Evolutionary conservation across 92 coral and sea anemone genomes (phyloP), one percentile per base, ranked within the genome.

Genomic region (Hydrozoanthus gracilis): DNA sequence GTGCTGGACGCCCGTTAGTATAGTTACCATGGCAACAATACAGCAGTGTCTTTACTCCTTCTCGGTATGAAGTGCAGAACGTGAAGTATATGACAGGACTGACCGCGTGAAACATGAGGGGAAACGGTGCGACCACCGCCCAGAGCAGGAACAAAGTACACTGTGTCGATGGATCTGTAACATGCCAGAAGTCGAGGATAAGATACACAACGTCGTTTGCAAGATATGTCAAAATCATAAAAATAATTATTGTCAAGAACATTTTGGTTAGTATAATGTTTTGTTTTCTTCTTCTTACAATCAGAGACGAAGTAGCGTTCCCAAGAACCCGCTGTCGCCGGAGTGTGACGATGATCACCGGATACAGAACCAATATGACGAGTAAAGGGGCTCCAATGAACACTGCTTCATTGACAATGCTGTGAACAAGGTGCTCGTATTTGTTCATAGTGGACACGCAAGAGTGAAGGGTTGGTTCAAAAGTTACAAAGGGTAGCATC

Each of bases 51-150:
- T 80, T 80, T 15, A 80, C 72, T 51, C 75, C 85, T 4, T 80
- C 85, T 18, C 85, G 73, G 27, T 80, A 80, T 3, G 85, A 80
- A 20, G 85, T 64, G 35, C 85, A 80, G 73, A 80, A 80, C 48
- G 64, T 47, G 48, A 80, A 80, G 58, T 80, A 80, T 2, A 80
- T 48, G 15, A 17, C 60, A 17, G 85, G 85, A 51, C 73, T 80
- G 61, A 80, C 47, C 44, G 85, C 85, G 62, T 65, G 85, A 16
- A 80, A 80, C 14, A 80, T 20, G n/a, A 80, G 8, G 2, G 85
- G 85, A 16, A 80, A 80, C 0, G 85, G 85, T 13, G 75, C 85
- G 9, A 80, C 85, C 17, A 35, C 62, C 4, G 75, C 85, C 85
- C 85, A 80, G 10, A 80, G 44, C 3, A 62, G 44, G 75, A 65